A percentile compares a stretch with the other conserved stretches of the same genome.
phyloP scores from a whole-genome alignment of 2,113 vertebrate genomes.

The Megalops atlanticus region DNA sequence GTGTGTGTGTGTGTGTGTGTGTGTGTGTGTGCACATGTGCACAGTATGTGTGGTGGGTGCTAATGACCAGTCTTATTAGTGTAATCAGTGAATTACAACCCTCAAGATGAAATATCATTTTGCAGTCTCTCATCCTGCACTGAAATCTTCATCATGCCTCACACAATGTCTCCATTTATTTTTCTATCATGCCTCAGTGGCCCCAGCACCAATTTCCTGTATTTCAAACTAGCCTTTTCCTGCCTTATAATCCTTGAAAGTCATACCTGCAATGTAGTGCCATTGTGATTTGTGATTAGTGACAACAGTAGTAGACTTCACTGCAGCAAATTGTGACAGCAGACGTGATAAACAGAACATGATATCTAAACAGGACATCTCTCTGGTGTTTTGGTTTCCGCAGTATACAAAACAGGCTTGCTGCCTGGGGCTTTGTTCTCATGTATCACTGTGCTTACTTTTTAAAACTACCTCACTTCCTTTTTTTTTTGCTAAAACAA shows the following conservation, averaged over 20 bases:
- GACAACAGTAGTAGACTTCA: background rate
- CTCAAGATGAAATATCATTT: slow-evolving; percentile 52
- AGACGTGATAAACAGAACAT: slow-evolving; percentile 41
- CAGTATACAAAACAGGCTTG: slow-evolving; percentile 43
- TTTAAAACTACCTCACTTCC: slow-evolving; percentile 17
- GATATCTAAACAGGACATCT: slow-evolving; percentile 52
- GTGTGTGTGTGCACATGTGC: slow-evolving; percentile 22
- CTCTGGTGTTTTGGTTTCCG: slow-evolving; percentile 32
- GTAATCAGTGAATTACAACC: slow-evolving; percentile 54
- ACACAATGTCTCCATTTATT: too few species aligned
- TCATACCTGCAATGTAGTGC: background rate
- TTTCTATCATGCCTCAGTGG: too few species aligned
- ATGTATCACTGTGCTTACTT: slow-evolving; percentile 30
- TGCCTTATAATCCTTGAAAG: slow-evolving; percentile 13
- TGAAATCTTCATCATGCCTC: too few species aligned
- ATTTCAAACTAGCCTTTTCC: slow-evolving; percentile 6
- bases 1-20: slow-evolving; percentile 28
- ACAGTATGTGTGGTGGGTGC: background rate
- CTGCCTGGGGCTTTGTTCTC: slow-evolving; percentile 45
- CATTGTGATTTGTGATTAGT: background rate
- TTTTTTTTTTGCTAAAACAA: background rate
- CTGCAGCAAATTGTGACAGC: background rate
- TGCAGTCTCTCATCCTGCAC: slow-evolving; percentile 44
- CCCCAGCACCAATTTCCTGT: too few species aligned
- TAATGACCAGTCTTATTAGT: slow-evolving; percentile 51